Conservation (phyloP, 1,140 invertebrate genomes). For the Bombus consobrinus region DNA sequence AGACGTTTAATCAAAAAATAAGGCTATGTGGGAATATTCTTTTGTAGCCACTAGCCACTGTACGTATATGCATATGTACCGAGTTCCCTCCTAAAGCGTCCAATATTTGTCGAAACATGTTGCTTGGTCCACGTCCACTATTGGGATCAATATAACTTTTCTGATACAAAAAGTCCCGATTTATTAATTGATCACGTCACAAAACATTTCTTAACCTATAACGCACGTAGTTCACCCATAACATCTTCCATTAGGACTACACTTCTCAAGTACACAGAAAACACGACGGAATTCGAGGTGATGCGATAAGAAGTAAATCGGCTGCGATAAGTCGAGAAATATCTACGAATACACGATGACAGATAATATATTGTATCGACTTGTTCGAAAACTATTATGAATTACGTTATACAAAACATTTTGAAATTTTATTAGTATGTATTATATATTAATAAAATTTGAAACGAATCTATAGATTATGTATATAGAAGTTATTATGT, state of each 20-base stretch:
- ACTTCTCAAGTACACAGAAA: background rate
- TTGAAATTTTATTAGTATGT: no score
- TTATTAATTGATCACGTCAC: background rate
- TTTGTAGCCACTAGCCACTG: background rate
- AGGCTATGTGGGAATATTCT: background rate
- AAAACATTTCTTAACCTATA: background rate
- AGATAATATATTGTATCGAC: background rate
- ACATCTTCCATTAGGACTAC: constrained; percentile 6
- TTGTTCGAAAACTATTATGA: background rate
- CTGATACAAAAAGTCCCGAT: background rate
- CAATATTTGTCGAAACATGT: constrained; percentile 65
- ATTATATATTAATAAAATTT: no score
- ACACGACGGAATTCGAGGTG: constrained; percentile 47
- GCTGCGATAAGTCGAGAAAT: constrained; percentile 57
- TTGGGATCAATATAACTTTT: no score
- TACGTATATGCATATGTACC: constrained; percentile 46
- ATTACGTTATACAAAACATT: no score
- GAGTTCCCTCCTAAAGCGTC: constrained; percentile 63
- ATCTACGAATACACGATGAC: constrained; percentile 32
- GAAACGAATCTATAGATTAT: no score
- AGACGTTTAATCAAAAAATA: background rate
- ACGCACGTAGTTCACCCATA: background rate
- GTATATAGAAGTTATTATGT: no score
- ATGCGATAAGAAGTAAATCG: constrained; percentile 57
- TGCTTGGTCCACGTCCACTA: background rate